phyloP scores from a whole-genome alignment of 2,113 vertebrate species.

The Physeter macrocephalus region DNA sequence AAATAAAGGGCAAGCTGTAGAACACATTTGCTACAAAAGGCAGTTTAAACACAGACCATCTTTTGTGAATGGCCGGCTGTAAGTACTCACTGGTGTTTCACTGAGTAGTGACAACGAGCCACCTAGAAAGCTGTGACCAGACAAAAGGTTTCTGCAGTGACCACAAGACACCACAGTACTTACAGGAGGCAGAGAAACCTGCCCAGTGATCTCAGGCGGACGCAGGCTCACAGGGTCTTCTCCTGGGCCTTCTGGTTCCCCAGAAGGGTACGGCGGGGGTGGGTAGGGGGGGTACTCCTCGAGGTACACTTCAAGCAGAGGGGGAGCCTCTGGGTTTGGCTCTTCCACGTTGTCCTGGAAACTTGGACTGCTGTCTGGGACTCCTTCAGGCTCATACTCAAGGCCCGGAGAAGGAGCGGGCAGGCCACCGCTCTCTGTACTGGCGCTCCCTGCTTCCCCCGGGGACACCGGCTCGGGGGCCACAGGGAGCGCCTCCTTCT shows the following conservation, averaged over 20 bases:
- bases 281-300: slow-evolving; percentile 98
- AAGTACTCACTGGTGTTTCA: not conserved
- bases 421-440: slow-evolving; percentile 75
- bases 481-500: slow-evolving; percentile 60
- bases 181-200: slow-evolving; percentile 93
- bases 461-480: slow-evolving; percentile 71
- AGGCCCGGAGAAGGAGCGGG: slow-evolving; percentile 79
- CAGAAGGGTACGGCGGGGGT: slow-evolving; percentile 94
- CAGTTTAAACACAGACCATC: not conserved
- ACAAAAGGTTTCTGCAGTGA: not conserved
- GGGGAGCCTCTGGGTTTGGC: slow-evolving; percentile 73
- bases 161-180: slow-evolving; percentile 60
- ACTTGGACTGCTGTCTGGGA: slow-evolving; percentile 63
- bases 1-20: not conserved
- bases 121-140: not conserved
- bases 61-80: not conserved
- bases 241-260: slow-evolving; percentile 88
- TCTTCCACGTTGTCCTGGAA: slow-evolving; percentile 56
- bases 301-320: slow-evolving; percentile 85
- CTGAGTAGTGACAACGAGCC: not conserved
- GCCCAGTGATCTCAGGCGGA: slow-evolving; percentile 94
- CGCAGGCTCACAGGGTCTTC: slow-evolving; percentile 91
- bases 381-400: slow-evolving; percentile 80
- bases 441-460: slow-evolving; percentile 62
- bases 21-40: rapidly evolving